Conservation (phyloP, 2,113 vertebrate species). For the Hipposideros armiger region DNA sequence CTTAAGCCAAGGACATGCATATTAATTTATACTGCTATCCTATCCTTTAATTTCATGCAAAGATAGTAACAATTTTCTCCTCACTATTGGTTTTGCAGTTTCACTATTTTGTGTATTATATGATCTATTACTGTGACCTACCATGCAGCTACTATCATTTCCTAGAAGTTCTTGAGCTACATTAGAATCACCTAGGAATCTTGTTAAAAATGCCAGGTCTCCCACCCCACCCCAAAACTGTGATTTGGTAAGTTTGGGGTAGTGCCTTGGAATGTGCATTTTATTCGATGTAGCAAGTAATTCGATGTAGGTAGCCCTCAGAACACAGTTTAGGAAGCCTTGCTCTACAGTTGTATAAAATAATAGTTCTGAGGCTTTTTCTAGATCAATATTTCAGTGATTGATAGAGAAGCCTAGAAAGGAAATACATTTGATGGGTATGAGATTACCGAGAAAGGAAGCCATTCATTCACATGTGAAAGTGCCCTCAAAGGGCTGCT, state of each 20-base stretch:
- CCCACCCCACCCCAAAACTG: not conserved
- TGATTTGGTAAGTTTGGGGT: not conserved
- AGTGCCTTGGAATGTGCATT: not conserved
- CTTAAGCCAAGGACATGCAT: not conserved
- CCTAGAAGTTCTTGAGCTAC: not conserved
- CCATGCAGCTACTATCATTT: not conserved
- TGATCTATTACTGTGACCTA: not conserved
- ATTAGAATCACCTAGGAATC: not conserved
- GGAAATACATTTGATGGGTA: not conserved
- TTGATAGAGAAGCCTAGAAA: not conserved
- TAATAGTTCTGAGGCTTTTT: not conserved
- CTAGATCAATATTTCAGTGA: not conserved
- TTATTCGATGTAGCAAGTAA: not conserved
- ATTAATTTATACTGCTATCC: not conserved
- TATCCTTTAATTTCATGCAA: conserved; percentile 29
- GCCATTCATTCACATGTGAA: not conserved
- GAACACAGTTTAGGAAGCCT: not conserved
- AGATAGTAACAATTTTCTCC: not conserved
- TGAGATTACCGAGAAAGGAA: not conserved
- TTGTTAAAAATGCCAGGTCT: not conserved
- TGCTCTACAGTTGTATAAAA: not conserved
- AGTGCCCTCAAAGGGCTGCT: not conserved
- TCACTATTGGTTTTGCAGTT: not conserved
- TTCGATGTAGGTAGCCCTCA: not conserved
- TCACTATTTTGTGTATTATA: not conserved